Conservation (phyloP, 2,888 invertebrate species). For the Alloscopus bannaensis region DNA sequence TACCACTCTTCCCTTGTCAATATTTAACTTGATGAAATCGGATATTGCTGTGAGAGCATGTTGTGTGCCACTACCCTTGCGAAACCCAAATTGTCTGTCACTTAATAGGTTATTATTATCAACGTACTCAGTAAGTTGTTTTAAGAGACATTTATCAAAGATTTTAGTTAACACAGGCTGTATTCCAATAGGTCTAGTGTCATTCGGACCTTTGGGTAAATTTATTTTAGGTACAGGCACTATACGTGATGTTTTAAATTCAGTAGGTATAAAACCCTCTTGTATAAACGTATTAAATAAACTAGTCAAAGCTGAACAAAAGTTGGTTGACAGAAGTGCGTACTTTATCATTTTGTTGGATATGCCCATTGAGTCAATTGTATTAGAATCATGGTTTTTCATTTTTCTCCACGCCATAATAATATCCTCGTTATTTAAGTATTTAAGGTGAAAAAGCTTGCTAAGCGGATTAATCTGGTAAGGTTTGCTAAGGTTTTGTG, state of each 20-base stretch:
- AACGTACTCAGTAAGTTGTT: constrained; percentile 26
- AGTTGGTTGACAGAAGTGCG: not conserved
- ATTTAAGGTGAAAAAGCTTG: not conserved
- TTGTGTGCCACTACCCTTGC: constrained; percentile 27
- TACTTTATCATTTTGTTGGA: not conserved
- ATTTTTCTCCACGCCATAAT: not conserved
- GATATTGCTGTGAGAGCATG: constrained; percentile 41
- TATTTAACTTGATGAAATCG: constrained; percentile 32
- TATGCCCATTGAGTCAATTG: constrained; percentile 1
- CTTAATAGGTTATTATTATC: constrained; percentile 23
- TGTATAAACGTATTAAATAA: constrained; percentile 21
- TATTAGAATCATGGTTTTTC: constrained; percentile 12
- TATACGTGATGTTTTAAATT: constrained; percentile 16
- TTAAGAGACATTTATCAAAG: constrained; percentile 41
- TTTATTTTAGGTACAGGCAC: constrained; percentile 30
- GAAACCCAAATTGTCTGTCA: constrained; percentile 48
- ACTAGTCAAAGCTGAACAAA: not conserved
- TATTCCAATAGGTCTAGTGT: constrained; percentile 46
- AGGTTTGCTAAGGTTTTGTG: not conserved
- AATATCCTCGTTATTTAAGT: not conserved
- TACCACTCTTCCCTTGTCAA: constrained; percentile 39
- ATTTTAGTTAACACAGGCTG: constrained; percentile 33
- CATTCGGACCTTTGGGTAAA: not conserved
- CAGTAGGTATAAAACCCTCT: not conserved
- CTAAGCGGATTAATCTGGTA: not conserved